These are phyloP conservation scores for Drosophila athabasca DNA, from an alignment of 1,140 invertebrate species.

Conservation along the genomic window DNA sequence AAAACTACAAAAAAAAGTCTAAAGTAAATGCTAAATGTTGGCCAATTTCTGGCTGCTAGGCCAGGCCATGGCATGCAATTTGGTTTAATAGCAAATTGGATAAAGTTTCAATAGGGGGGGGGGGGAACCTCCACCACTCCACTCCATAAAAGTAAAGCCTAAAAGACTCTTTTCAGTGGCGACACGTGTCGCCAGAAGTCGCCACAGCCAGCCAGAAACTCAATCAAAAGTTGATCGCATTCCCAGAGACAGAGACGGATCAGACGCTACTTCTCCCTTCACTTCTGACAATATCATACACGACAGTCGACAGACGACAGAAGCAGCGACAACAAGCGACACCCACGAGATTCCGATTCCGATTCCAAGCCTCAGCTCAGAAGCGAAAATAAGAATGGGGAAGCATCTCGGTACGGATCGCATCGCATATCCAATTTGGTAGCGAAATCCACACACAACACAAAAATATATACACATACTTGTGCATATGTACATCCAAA, in stretches of 20 bases:
- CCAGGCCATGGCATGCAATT: constrained; percentile 44
- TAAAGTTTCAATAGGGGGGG: constrained; percentile 15
- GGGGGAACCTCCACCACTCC: constrained; percentile 23
- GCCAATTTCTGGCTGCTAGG: constrained; percentile 51
- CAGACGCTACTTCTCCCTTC: constrained; percentile 48
- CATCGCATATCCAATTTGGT: constrained; percentile 55
- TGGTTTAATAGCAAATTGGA: constrained; percentile 41
- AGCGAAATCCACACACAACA: constrained; percentile 5
- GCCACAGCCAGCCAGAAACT: not conserved
- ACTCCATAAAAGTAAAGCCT: constrained; percentile 8
- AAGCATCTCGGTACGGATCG: constrained; percentile 24
- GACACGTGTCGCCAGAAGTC: constrained; percentile 36
- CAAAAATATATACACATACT: constrained; percentile 21
- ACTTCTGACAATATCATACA: constrained; percentile 59
- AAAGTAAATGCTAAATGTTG: constrained; percentile 75
- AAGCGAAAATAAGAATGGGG: constrained; percentile 52
- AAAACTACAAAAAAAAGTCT: constrained; percentile 16
- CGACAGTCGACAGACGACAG: constrained; percentile 29
- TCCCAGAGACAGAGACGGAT: not conserved
- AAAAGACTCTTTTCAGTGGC: not conserved
- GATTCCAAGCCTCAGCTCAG: not conserved
- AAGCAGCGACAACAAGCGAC: constrained; percentile 32
- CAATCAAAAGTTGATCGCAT: constrained; percentile 52
- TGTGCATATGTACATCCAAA: not conserved
- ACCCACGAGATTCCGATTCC: constrained; percentile 30